These are phyloP conservation scores for Myiotriccus ornatus DNA, from an alignment of 2,797 vertebrate species.

Conservation along the genomic window DNA sequence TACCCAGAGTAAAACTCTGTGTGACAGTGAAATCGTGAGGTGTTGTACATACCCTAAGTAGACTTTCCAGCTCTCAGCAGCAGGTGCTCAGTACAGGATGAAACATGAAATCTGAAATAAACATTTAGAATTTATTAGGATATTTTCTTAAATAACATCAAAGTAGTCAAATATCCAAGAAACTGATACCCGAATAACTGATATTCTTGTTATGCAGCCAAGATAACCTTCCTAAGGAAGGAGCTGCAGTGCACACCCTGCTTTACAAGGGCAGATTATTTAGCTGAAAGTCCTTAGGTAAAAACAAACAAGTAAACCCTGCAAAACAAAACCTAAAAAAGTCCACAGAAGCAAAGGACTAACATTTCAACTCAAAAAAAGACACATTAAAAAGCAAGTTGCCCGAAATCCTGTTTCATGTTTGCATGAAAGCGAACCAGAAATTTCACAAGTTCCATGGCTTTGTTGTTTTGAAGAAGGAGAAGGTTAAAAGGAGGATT, in stretches of 20 bases:
- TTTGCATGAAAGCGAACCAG: not conserved
- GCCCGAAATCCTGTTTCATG: not conserved
- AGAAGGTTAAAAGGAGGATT: not conserved
- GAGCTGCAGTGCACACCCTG: not conserved
- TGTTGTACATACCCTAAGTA: slow-evolving; percentile 24
- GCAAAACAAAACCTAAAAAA: not conserved
- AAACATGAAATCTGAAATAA: slow-evolving; percentile 62
- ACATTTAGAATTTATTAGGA: not conserved
- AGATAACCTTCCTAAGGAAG: not conserved
- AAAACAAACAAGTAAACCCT: not conserved
- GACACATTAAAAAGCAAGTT: not conserved
- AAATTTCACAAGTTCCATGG: not conserved
- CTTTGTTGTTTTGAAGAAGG: not conserved
- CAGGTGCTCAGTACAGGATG: not conserved
- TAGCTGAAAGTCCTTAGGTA: not conserved
- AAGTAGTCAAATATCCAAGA: not conserved
- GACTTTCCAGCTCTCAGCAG: slow-evolving; percentile 61
- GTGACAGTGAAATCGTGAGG: not conserved
- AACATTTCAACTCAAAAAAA: not conserved
- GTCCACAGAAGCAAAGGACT: not conserved
- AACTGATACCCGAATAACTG: not conserved
- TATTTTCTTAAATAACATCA: not conserved
- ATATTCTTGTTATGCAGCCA: not conserved
- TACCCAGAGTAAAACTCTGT: not conserved
- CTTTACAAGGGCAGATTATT: not conserved